Evolutionary conservation across 2,113 vertebrate genomes (phyloP), one percentile per base, ranked within the genome.

Genomic region (Anolis sagrei): DNA sequence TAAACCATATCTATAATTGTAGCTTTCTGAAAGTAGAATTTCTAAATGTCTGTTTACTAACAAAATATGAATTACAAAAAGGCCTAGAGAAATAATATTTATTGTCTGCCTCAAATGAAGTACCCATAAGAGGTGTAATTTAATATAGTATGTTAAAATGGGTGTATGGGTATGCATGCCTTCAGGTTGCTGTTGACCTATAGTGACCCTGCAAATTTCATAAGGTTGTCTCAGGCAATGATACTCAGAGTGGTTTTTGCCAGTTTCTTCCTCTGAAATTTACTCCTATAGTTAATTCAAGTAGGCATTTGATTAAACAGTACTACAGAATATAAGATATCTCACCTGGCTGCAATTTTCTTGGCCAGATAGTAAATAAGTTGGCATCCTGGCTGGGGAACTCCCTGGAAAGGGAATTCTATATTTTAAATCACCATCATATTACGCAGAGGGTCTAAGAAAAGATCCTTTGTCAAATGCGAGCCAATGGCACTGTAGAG

Each of bases 401-500:
- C 39, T 44, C 39, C 39, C 39, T 44, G 39, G 39, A 44, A 44
- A 44, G 39, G 39, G 39, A 5, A 44, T 44, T 44, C 39, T 5
- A 44, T 2, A 44, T 44, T 44, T 44, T 44, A 44, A 44, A 44
- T 44, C 39, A 2, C 2, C 2, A 44, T 44, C 39, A 44, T 44
- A 44, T 44, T 44, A 44, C 5, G 39, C 39, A 44, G 39, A 44
- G n/a, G n/a, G n/a, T n/a, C n/a, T n/a, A n/a, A n/a, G n/a, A n/a
- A n/a, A n/a, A n/a, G n/a, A n/a, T 11, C 23, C 81, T 10, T 32
- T 69, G 16, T 21, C 2, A 54, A 54, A 34, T 10, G 44, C 16
- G 27, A 89, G 44, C 82, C 68, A 89, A 75, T 86, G 87, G 91
- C 88, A 89, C 18, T 80, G 75, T 36, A 58, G 90, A 89, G 36